Conservation (phyloP, 2,888 invertebrate species). For the Metopia argyrocephala region DNA sequence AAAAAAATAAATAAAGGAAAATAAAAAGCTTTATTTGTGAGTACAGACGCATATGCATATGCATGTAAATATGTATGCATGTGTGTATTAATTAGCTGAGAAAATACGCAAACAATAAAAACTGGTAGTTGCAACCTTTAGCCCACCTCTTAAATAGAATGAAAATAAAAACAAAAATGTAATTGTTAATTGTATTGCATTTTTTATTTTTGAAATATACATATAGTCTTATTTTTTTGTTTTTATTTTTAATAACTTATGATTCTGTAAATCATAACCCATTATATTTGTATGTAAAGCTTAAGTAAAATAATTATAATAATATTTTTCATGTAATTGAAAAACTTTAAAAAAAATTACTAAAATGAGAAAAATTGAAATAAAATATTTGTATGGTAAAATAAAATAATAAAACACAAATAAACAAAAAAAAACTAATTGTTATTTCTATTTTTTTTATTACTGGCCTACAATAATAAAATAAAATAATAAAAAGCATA, state of each 20-base stretch:
- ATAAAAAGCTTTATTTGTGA: conserved; percentile 40
- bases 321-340: conserved; percentile 41
- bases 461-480: too few relatives aligned
- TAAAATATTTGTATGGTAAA: too few relatives aligned
- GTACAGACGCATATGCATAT: not conserved
- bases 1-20: not conserved
- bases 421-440: too few relatives aligned
- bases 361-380: too few relatives aligned
- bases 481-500: too few relatives aligned
- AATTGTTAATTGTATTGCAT: not conserved
- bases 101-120: conserved; percentile 11
- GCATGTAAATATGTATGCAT: conserved; percentile 6
- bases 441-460: too few relatives aligned
- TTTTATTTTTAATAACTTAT: too few relatives aligned
- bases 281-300: conserved; percentile 31
- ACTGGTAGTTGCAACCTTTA: conserved; percentile 59
- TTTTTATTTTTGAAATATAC: conserved; percentile 7
- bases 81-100: conserved; percentile 6
- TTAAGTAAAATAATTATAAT: conserved; percentile 23
- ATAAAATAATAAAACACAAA: too few relatives aligned
- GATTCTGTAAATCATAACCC: too few relatives aligned
- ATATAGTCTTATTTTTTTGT: not conserved
- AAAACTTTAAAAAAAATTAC: not conserved
- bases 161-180: conserved; percentile 4
- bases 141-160: conserved; percentile 52